Conservation (phyloP, 2,888 invertebrate genomes). For the Eristalis pertinax region DNA sequence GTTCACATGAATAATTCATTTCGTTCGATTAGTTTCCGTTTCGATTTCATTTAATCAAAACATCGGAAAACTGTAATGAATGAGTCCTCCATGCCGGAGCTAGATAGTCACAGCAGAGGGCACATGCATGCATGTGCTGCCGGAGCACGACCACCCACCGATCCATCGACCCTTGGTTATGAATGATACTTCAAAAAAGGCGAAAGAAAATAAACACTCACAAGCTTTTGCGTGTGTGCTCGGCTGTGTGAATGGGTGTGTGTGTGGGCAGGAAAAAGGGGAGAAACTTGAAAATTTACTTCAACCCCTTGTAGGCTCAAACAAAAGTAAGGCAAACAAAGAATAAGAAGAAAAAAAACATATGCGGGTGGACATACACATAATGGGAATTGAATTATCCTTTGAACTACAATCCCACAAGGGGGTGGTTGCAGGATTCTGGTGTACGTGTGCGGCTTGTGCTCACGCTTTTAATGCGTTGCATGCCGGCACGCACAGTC, state of each 20-base stretch:
- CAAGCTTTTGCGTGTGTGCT: background rate
- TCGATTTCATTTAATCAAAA: conserved; percentile 72
- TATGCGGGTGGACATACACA: conserved; percentile 64
- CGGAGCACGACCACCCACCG: conserved; percentile 16
- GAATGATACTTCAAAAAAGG: conserved; percentile 61
- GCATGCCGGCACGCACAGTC: conserved; percentile 64
- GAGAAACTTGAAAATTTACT: conserved; percentile 56
- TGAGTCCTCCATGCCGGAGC: conserved; percentile 48
- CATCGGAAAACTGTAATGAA: conserved; percentile 72
- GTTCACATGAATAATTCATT: conserved; percentile 72
- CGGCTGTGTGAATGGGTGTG: background rate
- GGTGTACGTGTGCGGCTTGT: conserved; percentile 20
- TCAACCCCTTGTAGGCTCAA: conserved; percentile 44
- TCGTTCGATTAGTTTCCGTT: conserved; percentile 72
- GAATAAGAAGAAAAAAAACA: conserved; percentile 33
- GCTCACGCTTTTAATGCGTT: conserved; percentile 46
- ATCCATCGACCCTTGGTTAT: conserved; percentile 20
- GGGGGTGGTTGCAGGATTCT: conserved; percentile 14
- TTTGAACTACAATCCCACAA: conserved; percentile 50
- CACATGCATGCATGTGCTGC: conserved; percentile 24
- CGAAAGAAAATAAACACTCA: conserved; percentile 64
- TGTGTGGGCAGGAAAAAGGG: background rate
- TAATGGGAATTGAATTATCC: conserved; percentile 71
- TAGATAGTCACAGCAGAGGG: background rate
- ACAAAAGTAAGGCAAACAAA: conserved; percentile 35